Percentiles rank a stretch among this genome's conserved stretches.
Evolutionary conservation across 1,140 invertebrate genomes (phyloP).

Genomic region (Diprion similis): DNA sequence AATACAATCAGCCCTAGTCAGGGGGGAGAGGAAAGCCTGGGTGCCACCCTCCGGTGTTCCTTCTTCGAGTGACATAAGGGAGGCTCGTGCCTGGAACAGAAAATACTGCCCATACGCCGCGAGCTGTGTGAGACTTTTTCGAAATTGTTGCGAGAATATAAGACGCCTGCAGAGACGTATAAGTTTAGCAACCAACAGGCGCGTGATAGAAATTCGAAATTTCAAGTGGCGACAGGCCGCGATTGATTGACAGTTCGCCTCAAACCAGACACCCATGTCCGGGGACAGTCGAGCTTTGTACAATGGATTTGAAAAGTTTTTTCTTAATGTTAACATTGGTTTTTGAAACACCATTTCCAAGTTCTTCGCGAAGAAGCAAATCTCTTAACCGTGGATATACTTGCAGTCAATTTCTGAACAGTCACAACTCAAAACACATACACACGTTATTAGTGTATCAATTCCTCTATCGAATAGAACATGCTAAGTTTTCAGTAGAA

Average conservation of each 20-base stretch:
- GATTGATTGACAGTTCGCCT: neutral
- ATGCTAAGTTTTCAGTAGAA: too few species aligned
- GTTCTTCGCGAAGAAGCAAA: too few species aligned
- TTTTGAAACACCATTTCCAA: too few species aligned
- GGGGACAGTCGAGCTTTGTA: too few species aligned
- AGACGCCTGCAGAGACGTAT: neutral
- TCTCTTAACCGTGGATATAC: too few species aligned
- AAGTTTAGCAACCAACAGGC: neutral
- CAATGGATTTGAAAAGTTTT: too few species aligned
- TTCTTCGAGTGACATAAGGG: conserved; percentile 1
- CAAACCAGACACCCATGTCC: too few species aligned
- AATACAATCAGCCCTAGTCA: neutral
- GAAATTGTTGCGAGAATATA: neutral
- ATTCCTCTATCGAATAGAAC: too few species aligned
- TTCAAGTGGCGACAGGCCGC: neutral
- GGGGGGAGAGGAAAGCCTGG: neutral
- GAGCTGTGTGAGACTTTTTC: neutral
- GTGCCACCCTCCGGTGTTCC: conserved; percentile 3
- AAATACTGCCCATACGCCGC: neutral
- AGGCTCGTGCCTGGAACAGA: neutral
- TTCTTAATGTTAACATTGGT: too few species aligned
- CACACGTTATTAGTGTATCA: too few species aligned
- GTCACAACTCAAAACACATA: too few species aligned
- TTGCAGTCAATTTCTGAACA: too few species aligned
- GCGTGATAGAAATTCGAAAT: neutral